A percentile compares a stretch with the other conserved stretches of the same genome.
These are phyloP conservation scores for Asbolus verrucosus DNA, from an alignment of 1,140 invertebrate genomes.

Conservation along the genomic window DNA sequence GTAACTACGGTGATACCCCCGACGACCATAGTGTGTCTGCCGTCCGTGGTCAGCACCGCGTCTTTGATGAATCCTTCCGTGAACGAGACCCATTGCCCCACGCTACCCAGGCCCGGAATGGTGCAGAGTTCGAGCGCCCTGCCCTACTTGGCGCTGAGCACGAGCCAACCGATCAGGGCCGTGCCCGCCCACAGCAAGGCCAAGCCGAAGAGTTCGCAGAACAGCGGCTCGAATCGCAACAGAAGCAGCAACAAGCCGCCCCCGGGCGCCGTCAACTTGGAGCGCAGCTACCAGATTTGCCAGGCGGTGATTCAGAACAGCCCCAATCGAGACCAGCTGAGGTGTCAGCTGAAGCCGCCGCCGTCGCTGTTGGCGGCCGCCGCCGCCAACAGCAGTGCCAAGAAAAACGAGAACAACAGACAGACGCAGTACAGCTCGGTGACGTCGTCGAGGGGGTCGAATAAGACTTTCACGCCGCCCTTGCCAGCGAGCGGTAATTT, in stretches of 20 bases:
- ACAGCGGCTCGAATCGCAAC: slow-evolving; percentile 60
- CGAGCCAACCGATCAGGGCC: slow-evolving; percentile 64
- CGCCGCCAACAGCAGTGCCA: slow-evolving; percentile 60
- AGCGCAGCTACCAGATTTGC: slow-evolving; percentile 95
- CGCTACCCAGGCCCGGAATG: slow-evolving; percentile 58
- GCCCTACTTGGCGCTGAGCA: slow-evolving; percentile 68
- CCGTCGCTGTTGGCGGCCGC: slow-evolving; percentile 76
- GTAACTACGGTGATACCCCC: slow-evolving; percentile 67
- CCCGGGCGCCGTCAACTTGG: slow-evolving; percentile 89
- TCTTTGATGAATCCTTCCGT: slow-evolving; percentile 62
- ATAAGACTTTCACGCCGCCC: slow-evolving; percentile 65
- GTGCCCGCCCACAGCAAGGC: slow-evolving; percentile 63
- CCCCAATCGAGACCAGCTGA: slow-evolving; percentile 86
- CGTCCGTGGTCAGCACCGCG: slow-evolving; percentile 62
- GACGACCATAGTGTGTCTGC: slow-evolving; percentile 68
- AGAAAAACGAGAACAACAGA: slow-evolving; percentile 59
- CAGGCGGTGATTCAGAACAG: slow-evolving; percentile 94
- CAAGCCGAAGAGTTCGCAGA: slow-evolving; percentile 61
- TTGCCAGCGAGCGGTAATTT: slow-evolving; percentile 60
- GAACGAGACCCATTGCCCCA: slow-evolving; percentile 47
- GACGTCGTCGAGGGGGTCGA: slow-evolving; percentile 58
- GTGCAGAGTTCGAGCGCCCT: slow-evolving; percentile 66
- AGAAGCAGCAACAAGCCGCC: slow-evolving; percentile 77
- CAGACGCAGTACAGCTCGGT: slow-evolving; percentile 59
- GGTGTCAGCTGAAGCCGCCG: slow-evolving; percentile 82